Evolutionary conservation across 23 tunicate species (phyloP).

Genomic region (Diplosoma virens): DNA sequence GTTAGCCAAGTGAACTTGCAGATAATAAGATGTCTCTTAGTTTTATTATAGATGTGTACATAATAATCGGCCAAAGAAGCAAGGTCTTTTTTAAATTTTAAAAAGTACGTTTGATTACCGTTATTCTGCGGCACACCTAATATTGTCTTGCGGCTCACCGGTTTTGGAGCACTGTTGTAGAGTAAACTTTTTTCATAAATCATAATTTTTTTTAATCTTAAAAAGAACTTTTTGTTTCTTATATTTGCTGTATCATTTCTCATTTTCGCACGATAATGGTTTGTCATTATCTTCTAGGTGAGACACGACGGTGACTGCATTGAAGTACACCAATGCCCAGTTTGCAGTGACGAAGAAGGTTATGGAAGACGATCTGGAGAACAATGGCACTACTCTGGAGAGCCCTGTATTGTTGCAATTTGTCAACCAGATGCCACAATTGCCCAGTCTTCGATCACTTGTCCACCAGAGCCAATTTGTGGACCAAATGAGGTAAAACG

Average conservation of each 20-base stretch:
- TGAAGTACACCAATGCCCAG: slow-evolving; percentile 60
- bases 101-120: too few relatives aligned
- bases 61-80: too few relatives aligned
- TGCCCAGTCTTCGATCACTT: slow-evolving; percentile 50
- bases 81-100: too few relatives aligned
- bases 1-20: too few relatives aligned
- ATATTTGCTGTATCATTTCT: not conserved
- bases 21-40: too few relatives aligned
- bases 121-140: too few relatives aligned
- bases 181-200: too few relatives aligned
- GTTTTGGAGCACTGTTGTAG: too few relatives aligned
- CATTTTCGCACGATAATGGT: not conserved
- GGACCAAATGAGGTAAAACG: slow-evolving; percentile 60
- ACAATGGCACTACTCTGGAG: slow-evolving; percentile 69
- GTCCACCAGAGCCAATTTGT: slow-evolving; percentile 87
- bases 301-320: slow-evolving; percentile 81
- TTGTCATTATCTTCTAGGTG: slow-evolving; percentile 57
- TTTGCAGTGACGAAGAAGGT: slow-evolving; percentile 79
- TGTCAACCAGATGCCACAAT: slow-evolving; percentile 84
- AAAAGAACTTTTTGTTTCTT: not conserved
- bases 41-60: too few relatives aligned
- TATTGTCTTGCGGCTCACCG: too few relatives aligned
- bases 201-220: not conserved
- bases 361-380: slow-evolving; percentile 83
- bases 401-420: slow-evolving; percentile 67